Evolutionary conservation across 2,113 vertebrate genomes (phyloP), one percentile per base, ranked within the genome.

Genomic region (Triplophysa siluroides): DNA sequence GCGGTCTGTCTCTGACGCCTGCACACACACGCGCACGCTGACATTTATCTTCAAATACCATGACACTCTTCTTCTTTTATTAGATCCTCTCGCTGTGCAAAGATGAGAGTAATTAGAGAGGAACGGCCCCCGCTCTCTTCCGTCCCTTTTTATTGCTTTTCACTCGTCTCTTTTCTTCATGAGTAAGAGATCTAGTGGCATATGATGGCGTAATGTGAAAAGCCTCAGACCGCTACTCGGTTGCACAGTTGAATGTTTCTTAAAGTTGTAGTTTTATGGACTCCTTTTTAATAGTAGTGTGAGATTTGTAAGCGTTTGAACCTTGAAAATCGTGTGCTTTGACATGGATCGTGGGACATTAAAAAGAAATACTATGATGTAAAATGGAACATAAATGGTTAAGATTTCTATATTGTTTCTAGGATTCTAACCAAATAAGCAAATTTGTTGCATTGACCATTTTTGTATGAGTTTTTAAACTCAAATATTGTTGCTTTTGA

Each of bases 31-130:
- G 65, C 81, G 54, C 62, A 56, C 41, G 23, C 50, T 81, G 84
- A 83, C 84, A 85, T 82, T 85, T 85, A 83, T 79, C 73, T 78
- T 80, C 70, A 85, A 83, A 80, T 81, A 71, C 58, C 80, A 81
- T 33, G 38, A 62, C 52, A 73, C 26, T 45, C 47, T 56, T 50
- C 54, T 38, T 69, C 33, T 45, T 65, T 81, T 81, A 81, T 81
- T 84, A 78, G 63, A 76, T 58, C 66, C 70, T 10, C 63, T 69
- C 60, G 11, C 62, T 78, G 83, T 73, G 43, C 26, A 79, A 79
- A 79, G 69, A 79, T 47, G 78, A 80, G 82, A 70, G 70, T 84
- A 84, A 84, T 84, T 84, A 84, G 79, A 84, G 63, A 67, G 58
- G 66, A 61, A 60, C 47, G 21, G 70, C 62, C 41, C 24, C 29